Percentiles rank a stretch among this genome's conserved stretches.
These are phyloP conservation scores for Stomatorhinus ivindoensis DNA, from an alignment of 2,113 vertebrate species.

Conservation along the genomic window DNA sequence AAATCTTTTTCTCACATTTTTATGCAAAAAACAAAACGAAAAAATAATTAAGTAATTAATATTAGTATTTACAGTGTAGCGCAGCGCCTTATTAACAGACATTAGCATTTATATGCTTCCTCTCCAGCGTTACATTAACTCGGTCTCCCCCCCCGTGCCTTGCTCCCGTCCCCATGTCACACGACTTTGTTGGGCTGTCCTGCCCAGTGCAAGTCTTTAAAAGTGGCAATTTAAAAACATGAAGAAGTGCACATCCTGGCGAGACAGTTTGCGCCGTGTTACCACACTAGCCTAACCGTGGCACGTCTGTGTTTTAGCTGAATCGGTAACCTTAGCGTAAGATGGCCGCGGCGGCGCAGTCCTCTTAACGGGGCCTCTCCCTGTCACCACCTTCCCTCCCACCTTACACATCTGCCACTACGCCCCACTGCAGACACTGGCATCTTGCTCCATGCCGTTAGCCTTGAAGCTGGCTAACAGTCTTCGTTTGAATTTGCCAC, in stretches of 20 bases:
- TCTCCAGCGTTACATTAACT: not conserved
- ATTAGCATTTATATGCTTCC: not conserved
- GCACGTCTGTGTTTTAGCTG: not conserved
- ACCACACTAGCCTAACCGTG: not conserved
- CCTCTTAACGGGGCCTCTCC: not conserved
- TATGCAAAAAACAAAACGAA: not conserved
- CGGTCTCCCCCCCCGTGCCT: not conserved
- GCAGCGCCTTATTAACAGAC: not conserved
- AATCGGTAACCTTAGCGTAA: not conserved
- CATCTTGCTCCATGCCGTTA: not conserved
- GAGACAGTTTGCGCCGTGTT: not conserved
- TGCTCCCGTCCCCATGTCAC: not conserved
- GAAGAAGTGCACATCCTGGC: not conserved
- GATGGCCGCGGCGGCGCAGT: not conserved
- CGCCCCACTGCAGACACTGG: not conserved
- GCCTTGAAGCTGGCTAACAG: not conserved
- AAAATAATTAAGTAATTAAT: not conserved
- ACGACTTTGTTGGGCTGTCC: not conserved
- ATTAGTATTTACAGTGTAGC: not conserved
- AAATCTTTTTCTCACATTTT: not conserved
- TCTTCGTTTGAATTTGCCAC: not conserved
- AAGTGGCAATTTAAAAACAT: not conserved
- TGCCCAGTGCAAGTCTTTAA: not conserved
- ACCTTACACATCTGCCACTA: not conserved
- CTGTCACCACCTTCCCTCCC: not conserved